Base-by-base conservation (phyloP, 2,888 invertebrate genomes). In the Tenodera sinensis region DNA sequence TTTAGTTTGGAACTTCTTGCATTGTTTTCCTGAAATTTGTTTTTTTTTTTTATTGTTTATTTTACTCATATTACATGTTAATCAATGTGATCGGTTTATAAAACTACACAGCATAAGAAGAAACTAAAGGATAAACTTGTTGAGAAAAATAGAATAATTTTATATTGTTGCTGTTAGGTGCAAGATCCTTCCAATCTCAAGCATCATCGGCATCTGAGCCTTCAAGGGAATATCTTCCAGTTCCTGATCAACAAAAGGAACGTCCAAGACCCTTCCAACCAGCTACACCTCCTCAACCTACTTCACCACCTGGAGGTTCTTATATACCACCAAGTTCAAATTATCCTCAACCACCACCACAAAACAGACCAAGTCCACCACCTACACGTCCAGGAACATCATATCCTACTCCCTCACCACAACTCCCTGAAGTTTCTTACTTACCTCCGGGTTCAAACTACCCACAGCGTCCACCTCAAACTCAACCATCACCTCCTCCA, bases 171-270 rank as follows among this genome's bases (percentile, higher is more conserved):
- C 14, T 3, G 20, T 71, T 25, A 71, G 54, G 20, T 71, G 54
- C 3, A 71, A 71, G 87, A n/a, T 81, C 82, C 30, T n/a, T 8
- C 87, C 28, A 28, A 28, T 71, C 30, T 25, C 89, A 85, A 34
- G 89, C 83, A 28, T 54, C 71, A n/a, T 83, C 87, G 54, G 81
- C 90, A 71, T 85, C 88, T 28, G 83, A 87, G 71, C 90, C 90
- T n/a, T 90, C 91, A 27, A 92, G 93, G n/a, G 93, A 94, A 91
- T 95, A 96, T 92, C 93, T 95, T 34, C 95, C 90, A 6, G 90
- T 89, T 82, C 86, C 91, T 85, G 84, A 87, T 85, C 87, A 83
- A 42, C n/a, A 83, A n/a, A 89, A 83, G 27, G 90, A 90, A 28
- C 88, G 89, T 27, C 91, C 91, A 3, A 83, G 91, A 25, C 91